Percentiles rank a stretch among this genome's conserved stretches.
phyloP scores from a whole-genome alignment of 2,113 vertebrate genomes.

The Cynoglossus semilaevis region DNA sequence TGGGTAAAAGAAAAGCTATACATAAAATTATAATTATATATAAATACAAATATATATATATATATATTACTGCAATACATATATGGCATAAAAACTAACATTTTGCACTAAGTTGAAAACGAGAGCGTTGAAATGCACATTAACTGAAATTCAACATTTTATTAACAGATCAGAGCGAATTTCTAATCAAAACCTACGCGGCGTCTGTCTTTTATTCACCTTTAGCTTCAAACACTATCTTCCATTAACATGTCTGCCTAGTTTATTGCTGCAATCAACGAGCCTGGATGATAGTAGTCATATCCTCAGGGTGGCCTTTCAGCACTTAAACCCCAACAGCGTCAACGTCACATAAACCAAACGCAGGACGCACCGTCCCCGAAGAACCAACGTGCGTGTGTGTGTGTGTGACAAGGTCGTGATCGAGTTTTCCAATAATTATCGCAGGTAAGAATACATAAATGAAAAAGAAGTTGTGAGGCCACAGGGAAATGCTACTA shows the following conservation, averaged over 20 bases:
- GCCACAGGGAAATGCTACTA: constrained; percentile 15
- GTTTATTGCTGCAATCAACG: constrained; percentile 24
- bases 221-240: constrained; percentile 19
- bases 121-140: too few species aligned
- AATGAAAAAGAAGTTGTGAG: constrained; percentile 16
- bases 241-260: constrained; percentile 14
- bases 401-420: neutral
- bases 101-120: too few species aligned
- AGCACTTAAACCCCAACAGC: constrained; percentile 12
- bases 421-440: constrained; percentile 16
- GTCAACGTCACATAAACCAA: constrained; percentile 38
- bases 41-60: too few species aligned
- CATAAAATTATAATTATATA: too few species aligned
- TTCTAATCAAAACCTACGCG: constrained; percentile 33
- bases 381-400: constrained; percentile 5
- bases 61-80: too few species aligned
- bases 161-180: constrained; percentile 9
- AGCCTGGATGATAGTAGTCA: constrained; percentile 8
- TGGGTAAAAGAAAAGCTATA: too few species aligned
- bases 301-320: constrained; percentile 19
- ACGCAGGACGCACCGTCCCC: constrained; percentile 14
- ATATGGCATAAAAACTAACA: too few species aligned
- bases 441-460: neutral
- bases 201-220: constrained; percentile 14
- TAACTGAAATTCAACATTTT: constrained; percentile 6